Conservation (phyloP, 1,140 invertebrate species). For the Zaprionus nigranus region DNA sequence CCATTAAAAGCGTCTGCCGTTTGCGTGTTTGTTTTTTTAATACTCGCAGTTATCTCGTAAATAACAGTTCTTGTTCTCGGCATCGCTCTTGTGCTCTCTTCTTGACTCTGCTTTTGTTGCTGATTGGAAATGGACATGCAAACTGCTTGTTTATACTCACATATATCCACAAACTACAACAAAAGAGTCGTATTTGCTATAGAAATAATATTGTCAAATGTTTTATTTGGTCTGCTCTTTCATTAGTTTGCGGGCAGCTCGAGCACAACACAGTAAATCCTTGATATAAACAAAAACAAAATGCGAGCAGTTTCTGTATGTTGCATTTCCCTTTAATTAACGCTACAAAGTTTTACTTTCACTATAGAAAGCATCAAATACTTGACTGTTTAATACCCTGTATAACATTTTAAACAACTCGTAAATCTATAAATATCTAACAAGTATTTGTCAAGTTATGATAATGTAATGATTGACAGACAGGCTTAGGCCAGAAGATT, state of each 20-base stretch:
- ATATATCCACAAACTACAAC: background rate
- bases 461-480: no score
- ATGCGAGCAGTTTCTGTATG: background rate
- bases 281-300: background rate
- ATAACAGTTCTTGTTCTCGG: constrained; percentile 51
- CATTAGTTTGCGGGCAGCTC: background rate
- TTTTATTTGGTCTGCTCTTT: constrained; percentile 4
- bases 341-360: no score
- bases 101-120: background rate
- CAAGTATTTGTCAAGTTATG: no score
- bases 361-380: no score
- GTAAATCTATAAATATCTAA: no score
- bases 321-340: no score
- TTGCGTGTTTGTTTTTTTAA: constrained; percentile 54
- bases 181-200: constrained; percentile 43
- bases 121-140: constrained; percentile 53
- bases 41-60: constrained; percentile 57
- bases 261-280: background rate
- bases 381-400: no score
- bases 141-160: constrained; percentile 26
- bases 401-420: no score
- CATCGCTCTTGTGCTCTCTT: constrained; percentile 31
- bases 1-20: constrained; percentile 36
- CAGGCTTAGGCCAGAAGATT: no score
- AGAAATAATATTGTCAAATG: constrained; percentile 40